These are phyloP conservation scores for Chiroxiphia lanceolata DNA, from an alignment of 2,797 vertebrate genomes.

Conservation along the genomic window DNA sequence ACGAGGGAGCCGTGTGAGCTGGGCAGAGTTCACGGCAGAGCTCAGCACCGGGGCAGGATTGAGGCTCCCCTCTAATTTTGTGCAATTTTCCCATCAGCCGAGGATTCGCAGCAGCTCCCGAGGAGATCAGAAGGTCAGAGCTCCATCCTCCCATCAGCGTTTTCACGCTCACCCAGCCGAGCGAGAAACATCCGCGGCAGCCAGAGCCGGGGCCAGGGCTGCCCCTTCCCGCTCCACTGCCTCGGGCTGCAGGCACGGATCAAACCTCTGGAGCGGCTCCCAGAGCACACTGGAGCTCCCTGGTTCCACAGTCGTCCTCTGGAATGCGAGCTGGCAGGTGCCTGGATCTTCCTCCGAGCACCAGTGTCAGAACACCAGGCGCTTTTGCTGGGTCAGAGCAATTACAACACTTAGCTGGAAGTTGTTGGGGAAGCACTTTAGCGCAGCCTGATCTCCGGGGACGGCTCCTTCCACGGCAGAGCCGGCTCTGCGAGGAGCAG, in stretches of 20 bases:
- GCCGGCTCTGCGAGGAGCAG: not conserved
- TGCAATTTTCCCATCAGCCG: constrained; percentile 54
- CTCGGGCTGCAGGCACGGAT: not conserved
- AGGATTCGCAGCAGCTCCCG: constrained; percentile 25
- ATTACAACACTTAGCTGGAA: not conserved
- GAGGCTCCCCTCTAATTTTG: constrained; percentile 62
- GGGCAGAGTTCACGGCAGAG: not conserved
- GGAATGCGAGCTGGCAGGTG: not conserved
- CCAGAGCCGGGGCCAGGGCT: not conserved
- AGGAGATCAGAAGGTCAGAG: constrained; percentile 21
- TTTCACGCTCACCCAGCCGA: not conserved
- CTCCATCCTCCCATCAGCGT: not conserved
- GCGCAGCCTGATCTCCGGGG: not conserved
- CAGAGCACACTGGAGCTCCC: not conserved
- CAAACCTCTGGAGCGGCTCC: not conserved
- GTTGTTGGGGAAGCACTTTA: not conserved
- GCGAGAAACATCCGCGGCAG: not conserved
- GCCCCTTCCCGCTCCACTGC: not conserved
- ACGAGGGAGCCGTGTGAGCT: not conserved
- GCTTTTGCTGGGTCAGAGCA: not conserved
- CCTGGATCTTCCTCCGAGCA: not conserved
- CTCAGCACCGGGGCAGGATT: constrained; percentile 32
- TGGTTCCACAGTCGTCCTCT: not conserved
- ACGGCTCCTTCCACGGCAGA: fast-evolving
- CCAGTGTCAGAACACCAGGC: not conserved